These are phyloP conservation scores for Erebia epiphron DNA, from an alignment of 2,888 invertebrate genomes.

Conservation along the genomic window DNA sequence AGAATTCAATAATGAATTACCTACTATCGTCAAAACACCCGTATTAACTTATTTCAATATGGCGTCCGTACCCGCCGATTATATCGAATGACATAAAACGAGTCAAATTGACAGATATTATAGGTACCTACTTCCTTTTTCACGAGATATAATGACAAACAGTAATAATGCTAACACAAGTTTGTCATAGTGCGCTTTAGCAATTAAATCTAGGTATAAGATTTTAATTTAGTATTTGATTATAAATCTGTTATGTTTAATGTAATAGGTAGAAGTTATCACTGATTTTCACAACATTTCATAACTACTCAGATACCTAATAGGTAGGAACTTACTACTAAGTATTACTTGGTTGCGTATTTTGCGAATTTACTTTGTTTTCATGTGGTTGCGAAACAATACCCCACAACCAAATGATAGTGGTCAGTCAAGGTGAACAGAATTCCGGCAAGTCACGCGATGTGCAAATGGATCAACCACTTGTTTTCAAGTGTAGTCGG, in stretches of 20 bases:
- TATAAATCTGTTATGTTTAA: neutral
- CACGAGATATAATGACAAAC: too few relatives aligned
- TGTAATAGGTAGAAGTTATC: neutral
- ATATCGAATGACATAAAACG: too few relatives aligned
- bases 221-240: too few relatives aligned
- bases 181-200: too few relatives aligned
- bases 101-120: too few relatives aligned
- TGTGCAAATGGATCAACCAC: slow-evolving; percentile 46
- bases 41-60: too few relatives aligned
- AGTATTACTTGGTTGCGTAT: neutral
- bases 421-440: slow-evolving; percentile 56
- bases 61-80: too few relatives aligned
- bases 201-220: too few relatives aligned
- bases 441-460: slow-evolving; percentile 49
- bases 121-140: too few relatives aligned
- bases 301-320: neutral
- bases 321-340: neutral
- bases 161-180: too few relatives aligned
- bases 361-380: neutral
- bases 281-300: neutral
- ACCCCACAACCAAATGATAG: slow-evolving; percentile 37
- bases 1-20: too few relatives aligned
- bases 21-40: too few relatives aligned
- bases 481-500: slow-evolving; percentile 53
- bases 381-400: slow-evolving; percentile 16